These are phyloP conservation scores for Battus philenor DNA, from an alignment of 1,140 invertebrate species.

Conservation along the genomic window DNA sequence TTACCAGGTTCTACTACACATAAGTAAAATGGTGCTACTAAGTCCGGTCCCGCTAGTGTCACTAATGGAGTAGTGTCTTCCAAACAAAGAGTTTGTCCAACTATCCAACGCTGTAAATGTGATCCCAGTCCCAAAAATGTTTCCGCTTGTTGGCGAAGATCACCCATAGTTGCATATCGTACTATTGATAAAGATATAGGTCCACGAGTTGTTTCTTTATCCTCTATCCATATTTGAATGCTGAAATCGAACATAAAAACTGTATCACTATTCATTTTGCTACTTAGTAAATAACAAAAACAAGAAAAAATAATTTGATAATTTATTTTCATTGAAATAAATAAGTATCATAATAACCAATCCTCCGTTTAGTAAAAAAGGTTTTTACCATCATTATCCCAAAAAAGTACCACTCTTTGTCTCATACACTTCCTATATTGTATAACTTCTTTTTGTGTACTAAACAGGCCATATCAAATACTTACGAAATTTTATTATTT, in stretches of 20 bases:
- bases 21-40: slow-evolving; percentile 59
- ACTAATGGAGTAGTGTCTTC: slow-evolving; percentile 35
- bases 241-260: slow-evolving; percentile 31
- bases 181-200: slow-evolving; percentile 38
- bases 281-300: too few relatives aligned
- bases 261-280: too few relatives aligned
- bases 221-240: slow-evolving; percentile 60
- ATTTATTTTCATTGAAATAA: too few relatives aligned
- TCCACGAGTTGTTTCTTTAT: slow-evolving; percentile 53
- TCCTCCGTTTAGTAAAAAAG: too few relatives aligned
- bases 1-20: slow-evolving; percentile 56
- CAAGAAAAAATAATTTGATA: too few relatives aligned
- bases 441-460: too few relatives aligned
- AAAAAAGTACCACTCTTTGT: too few relatives aligned
- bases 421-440: too few relatives aligned
- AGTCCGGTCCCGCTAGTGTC: slow-evolving; percentile 44
- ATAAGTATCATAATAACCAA: too few relatives aligned
- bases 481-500: too few relatives aligned
- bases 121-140: slow-evolving; percentile 44
- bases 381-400: too few relatives aligned
- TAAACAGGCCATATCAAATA: too few relatives aligned
- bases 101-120: slow-evolving; percentile 68
- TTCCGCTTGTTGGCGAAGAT: slow-evolving; percentile 43
- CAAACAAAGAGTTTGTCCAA: slow-evolving; percentile 50
- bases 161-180: slow-evolving; percentile 34